A percentile compares a stretch with the other conserved stretches of the same genome.
These are phyloP conservation scores for Ceraclea dissimilis DNA, from an alignment of 2,888 invertebrate species.

Conservation along the genomic window DNA sequence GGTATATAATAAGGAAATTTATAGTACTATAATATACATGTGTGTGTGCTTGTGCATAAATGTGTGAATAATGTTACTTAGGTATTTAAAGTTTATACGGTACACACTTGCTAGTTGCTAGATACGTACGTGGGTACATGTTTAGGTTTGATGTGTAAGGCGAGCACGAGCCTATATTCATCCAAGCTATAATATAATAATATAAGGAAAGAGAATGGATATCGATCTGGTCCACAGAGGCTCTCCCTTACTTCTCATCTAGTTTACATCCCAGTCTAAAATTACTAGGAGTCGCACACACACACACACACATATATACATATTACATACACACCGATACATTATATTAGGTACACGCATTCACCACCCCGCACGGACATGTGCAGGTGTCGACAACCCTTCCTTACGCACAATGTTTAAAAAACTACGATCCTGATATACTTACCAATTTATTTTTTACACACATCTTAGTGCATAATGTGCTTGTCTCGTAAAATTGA, in stretches of 20 bases:
- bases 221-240: slow-evolving; percentile 17
- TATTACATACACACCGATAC: neutral
- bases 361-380: slow-evolving; percentile 3
- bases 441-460: too few species aligned
- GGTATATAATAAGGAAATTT: too few species aligned
- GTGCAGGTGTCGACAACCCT: neutral
- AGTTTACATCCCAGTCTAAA: slow-evolving; percentile 27
- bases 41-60: too few species aligned
- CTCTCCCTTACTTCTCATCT: slow-evolving; percentile 23
- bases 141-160: too few species aligned
- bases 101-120: too few species aligned
- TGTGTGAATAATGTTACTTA: too few species aligned
- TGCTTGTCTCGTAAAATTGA: too few species aligned
- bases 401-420: neutral
- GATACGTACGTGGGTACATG: too few species aligned
- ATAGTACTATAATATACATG: too few species aligned
- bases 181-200: slow-evolving; percentile 9
- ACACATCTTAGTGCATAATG: too few species aligned
- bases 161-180: slow-evolving; percentile 1
- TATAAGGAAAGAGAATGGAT: slow-evolving; percentile 11
- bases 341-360: slow-evolving; percentile 5
- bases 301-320: slow-evolving; percentile 14
- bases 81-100: too few species aligned
- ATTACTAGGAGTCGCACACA: slow-evolving; percentile 22
- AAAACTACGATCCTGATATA: too few species aligned